Base-by-base conservation (phyloP, 2,888 invertebrate species). In the Nomada goodeniana region DNA sequence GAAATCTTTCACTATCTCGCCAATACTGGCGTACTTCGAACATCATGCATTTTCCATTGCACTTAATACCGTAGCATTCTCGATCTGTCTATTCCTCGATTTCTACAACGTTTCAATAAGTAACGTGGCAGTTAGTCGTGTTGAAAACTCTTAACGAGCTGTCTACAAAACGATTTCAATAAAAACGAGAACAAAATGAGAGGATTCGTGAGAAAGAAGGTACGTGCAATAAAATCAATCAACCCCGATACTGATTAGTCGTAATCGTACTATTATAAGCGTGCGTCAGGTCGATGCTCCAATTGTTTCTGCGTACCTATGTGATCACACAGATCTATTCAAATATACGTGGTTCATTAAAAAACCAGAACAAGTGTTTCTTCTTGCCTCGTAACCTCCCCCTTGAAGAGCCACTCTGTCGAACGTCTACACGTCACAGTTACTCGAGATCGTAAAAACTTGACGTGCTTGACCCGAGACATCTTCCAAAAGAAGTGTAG, bases 311-410 rank as follows among this genome's bases (percentile, higher is more conserved):
- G 80, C 75, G 75, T 78, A 67, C 73, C 60, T 64, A 80, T 69
- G 71, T 55, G 78, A 77, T 77, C 77, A 26, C 59, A 75, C 78
- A 52, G 65, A 83, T 79, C 73, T 81, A 76, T 79, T 73, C 67
- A 77, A 72, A 81, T 87, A 83, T 83, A 87, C 73, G 73, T 87
- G 73, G 65, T 76, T 76, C 74, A 80, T 82, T 69, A 73, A 44
- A 59, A 75, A 74, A 71, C 44, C 44, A 50, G 44, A 69, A 23
- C 15, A 70, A 65, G 63, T 70, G 47, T 73, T 42, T 77, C 63
- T 76, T 57, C 55, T 57, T 61, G 67, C 65, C 55, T 68, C 29
- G 29, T 68, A 42, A 23, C 60, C 60, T 50, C 60, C 60, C 60
- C 61, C 61, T 72, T 65, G 29, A 82, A 61, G 55, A 60, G 60